Evolutionary conservation across 1,140 invertebrate genomes (phyloP).

Genomic region (Drosophila ercepeae): DNA sequence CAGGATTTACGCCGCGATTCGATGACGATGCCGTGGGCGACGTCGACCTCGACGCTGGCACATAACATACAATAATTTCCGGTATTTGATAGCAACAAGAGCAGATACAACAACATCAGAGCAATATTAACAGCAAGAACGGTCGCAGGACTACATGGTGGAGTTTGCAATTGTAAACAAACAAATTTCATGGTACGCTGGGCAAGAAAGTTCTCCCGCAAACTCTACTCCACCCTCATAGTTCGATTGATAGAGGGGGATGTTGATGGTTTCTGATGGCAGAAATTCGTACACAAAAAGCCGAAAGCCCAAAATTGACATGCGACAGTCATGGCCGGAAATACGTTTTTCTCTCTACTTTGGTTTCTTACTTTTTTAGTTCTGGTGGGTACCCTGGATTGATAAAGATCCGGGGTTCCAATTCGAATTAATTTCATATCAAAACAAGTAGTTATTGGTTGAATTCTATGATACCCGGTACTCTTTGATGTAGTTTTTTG

Average conservation of each 20-base stretch:
- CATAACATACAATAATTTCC: conserved; percentile 75
- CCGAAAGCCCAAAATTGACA: conserved; percentile 58
- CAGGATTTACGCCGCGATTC: conserved; percentile 70
- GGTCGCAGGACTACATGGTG: conserved; percentile 1
- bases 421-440: too few relatives aligned
- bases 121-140: conserved; percentile 10
- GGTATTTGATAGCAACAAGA: conserved; percentile 69
- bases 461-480: too few relatives aligned
- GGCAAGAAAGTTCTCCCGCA: conserved; percentile 58
- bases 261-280: conserved; percentile 1
- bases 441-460: too few relatives aligned
- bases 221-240: background rate
- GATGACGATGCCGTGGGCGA: conserved; percentile 47
- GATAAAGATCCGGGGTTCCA: background rate
- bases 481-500: too few relatives aligned
- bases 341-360: conserved; percentile 18
- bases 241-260: conserved; percentile 35
- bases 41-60: conserved; percentile 44
- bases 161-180: conserved; percentile 73
- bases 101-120: conserved; percentile 2
- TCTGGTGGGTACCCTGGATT: background rate
- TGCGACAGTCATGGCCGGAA: conserved; percentile 63
- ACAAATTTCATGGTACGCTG: conserved; percentile 76
- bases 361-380: background rate
- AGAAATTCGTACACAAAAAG: conserved; percentile 23